Percentiles rank a stretch among this genome's conserved stretches.
Conservation (phyloP, 2,113 vertebrate species). For the Choloepus hoffmanni region DNA sequence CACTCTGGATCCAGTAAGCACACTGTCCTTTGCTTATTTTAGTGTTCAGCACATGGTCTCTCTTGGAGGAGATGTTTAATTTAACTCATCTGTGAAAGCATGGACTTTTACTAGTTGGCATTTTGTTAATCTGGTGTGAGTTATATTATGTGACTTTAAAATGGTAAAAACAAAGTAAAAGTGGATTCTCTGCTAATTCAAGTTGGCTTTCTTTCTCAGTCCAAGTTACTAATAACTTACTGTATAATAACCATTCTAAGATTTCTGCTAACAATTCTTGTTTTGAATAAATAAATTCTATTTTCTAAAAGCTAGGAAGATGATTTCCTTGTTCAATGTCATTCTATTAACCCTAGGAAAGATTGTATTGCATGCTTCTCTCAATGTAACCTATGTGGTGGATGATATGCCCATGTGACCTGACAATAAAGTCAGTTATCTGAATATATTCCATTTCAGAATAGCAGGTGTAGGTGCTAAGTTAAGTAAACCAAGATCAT, state of each 20-base stretch:
- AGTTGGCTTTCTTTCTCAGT: not conserved
- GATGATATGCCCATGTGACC: not conserved
- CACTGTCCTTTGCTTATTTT: not conserved
- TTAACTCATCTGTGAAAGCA: not conserved
- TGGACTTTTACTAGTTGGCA: not conserved
- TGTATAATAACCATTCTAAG: slow-evolving; percentile 10
- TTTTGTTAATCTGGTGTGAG: not conserved
- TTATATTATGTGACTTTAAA: not conserved
- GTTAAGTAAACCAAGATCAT: not conserved
- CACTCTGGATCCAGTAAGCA: not conserved
- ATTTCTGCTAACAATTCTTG: slow-evolving; percentile 40
- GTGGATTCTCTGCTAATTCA: not conserved
- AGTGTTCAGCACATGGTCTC: not conserved
- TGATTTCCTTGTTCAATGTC: slow-evolving; percentile 6
- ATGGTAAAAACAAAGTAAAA: slow-evolving; percentile 20
- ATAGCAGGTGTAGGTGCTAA: not conserved
- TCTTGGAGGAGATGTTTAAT: not conserved
- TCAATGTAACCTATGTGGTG: not conserved
- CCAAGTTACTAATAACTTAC: slow-evolving; percentile 16
- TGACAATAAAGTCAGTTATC: not conserved
- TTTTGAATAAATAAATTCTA: slow-evolving; percentile 11
- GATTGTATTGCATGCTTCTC: not conserved
- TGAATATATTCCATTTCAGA: slow-evolving; percentile 28
- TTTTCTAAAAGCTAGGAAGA: slow-evolving; percentile 27
- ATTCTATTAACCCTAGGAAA: not conserved